Evolutionary conservation across 2,113 vertebrate genomes (phyloP).

Genomic region (Dasyprocta punctata): DNA sequence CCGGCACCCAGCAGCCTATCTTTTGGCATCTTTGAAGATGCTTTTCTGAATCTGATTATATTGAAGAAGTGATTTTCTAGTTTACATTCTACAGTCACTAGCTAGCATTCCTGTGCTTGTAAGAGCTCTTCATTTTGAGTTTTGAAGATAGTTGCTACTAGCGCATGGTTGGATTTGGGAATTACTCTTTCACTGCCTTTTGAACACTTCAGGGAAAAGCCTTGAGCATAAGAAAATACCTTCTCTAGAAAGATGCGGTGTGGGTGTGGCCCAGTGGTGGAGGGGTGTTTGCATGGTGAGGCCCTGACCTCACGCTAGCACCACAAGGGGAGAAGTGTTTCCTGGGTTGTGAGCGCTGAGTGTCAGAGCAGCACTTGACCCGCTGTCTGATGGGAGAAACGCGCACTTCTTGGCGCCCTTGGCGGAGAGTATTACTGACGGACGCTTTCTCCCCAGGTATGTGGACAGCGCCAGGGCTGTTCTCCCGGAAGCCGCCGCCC

Average conservation of each 20-base stretch:
- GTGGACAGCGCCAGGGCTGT: constrained; percentile 89
- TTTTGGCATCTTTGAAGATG: not conserved
- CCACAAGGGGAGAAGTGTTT: too few relatives aligned
- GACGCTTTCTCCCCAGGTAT: constrained; percentile 87
- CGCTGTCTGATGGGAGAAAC: not conserved
- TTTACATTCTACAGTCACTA: not conserved
- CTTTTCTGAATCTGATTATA: not conserved
- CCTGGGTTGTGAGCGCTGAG: not conserved
- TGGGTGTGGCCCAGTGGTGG: not conserved
- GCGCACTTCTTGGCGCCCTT: not conserved
- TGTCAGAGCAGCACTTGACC: not conserved
- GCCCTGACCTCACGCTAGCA: not conserved
- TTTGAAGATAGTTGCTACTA: not conserved
- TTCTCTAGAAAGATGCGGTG: not conserved
- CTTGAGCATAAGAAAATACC: not conserved
- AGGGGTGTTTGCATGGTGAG: not conserved
- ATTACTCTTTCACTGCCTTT: constrained; percentile 17
- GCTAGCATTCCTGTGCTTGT: constrained; percentile 1
- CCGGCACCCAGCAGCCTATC: not conserved
- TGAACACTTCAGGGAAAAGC: not conserved
- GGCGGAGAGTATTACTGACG: not conserved
- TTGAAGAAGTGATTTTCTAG: not conserved
- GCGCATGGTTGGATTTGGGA: not conserved
- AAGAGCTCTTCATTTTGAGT: not conserved
- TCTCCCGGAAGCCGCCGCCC: constrained; percentile 81